Evolutionary conservation across 2,888 invertebrate genomes (phyloP).

Genomic region (Brenthis daphne): DNA sequence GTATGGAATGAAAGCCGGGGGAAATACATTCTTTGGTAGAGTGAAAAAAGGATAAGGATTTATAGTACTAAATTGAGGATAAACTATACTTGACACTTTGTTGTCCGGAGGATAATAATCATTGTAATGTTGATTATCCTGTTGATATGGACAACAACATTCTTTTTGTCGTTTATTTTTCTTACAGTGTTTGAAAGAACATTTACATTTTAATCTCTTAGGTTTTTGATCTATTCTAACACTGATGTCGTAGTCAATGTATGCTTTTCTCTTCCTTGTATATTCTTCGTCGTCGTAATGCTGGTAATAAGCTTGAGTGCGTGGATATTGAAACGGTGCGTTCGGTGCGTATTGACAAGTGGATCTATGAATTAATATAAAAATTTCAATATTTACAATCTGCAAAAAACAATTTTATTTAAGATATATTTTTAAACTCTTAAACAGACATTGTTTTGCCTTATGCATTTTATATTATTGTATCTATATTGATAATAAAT

Average conservation of each 20-base stretch:
- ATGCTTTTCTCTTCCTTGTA: constrained; percentile 12
- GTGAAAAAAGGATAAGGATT: background rate
- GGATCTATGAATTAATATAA: constrained; percentile 28
- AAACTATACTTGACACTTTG: background rate
- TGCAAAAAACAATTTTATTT: constrained; percentile 11
- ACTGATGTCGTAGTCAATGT: constrained; percentile 13
- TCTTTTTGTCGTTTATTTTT: background rate
- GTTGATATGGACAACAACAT: constrained; percentile 1
- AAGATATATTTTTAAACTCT: background rate
- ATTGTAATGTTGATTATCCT: background rate
- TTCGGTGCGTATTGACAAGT: constrained; percentile 11
- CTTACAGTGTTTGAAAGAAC: constrained; percentile 34
- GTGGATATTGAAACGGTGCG: background rate
- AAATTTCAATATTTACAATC: constrained; percentile 26
- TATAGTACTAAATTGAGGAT: background rate
- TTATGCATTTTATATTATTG: too few relatives aligned
- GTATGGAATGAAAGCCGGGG: background rate
- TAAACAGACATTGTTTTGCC: too few relatives aligned
- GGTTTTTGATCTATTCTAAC: constrained; percentile 21
- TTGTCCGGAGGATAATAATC: background rate
- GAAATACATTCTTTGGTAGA: background rate
- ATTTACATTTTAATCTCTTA: constrained; percentile 33
- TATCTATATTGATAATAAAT: background rate
- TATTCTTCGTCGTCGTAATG: constrained; percentile 20
- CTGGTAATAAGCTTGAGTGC: constrained; percentile 1